A percentile compares a stretch with the other conserved stretches of the same genome.
Conservation (phyloP, 1,140 invertebrate species). For the Conus ventricosus region DNA sequence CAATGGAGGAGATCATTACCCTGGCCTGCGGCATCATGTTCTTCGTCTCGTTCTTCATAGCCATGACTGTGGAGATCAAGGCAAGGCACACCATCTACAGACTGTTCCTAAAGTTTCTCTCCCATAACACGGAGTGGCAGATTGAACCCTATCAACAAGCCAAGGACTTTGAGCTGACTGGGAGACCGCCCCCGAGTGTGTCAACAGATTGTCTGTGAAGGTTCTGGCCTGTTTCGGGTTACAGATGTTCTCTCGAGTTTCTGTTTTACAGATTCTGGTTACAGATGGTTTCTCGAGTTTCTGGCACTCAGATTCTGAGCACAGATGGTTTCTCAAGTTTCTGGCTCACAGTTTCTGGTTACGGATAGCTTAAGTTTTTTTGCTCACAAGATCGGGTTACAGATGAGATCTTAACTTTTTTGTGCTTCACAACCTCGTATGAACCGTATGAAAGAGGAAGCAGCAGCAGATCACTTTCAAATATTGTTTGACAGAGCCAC, state of each 20-base stretch:
- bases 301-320: not conserved
- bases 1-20: slow-evolving; percentile 76
- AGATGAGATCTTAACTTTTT: no score
- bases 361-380: not conserved
- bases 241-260: not conserved
- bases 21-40: slow-evolving; percentile 78
- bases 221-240: not conserved
- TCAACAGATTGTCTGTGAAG: not conserved
- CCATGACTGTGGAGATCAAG: slow-evolving; percentile 79
- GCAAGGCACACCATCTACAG: slow-evolving; percentile 77
- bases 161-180: slow-evolving; percentile 53
- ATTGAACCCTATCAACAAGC: slow-evolving; percentile 76
- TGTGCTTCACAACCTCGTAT: no score
- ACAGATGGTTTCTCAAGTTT: not conserved
- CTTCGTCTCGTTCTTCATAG: slow-evolving; percentile 79
- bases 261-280: not conserved
- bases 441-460: no score
- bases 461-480: no score
- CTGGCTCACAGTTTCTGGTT: not conserved
- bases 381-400: not conserved
- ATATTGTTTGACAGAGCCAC: no score
- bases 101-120: slow-evolving; percentile 75
- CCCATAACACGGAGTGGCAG: slow-evolving; percentile 77
- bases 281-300: not conserved
- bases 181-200: not conserved